These are phyloP conservation scores for Drosophila pandora DNA, from an alignment of 1,140 invertebrate genomes.

Conservation along the genomic window DNA sequence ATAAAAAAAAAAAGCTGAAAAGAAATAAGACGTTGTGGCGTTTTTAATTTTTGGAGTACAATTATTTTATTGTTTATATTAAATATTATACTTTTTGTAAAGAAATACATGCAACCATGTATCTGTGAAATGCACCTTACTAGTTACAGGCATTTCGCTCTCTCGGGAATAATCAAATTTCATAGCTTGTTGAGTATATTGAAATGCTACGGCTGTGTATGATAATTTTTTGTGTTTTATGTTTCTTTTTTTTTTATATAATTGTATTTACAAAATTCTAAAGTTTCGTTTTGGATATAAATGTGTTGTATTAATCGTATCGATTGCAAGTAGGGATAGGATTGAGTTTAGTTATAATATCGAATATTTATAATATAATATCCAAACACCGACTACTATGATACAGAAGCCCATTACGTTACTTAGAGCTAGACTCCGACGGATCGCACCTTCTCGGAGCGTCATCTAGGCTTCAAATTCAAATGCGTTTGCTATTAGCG, in stretches of 20 bases:
- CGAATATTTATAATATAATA: conserved; percentile 48
- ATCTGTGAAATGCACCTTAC: conserved; percentile 13
- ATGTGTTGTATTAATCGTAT: conserved; percentile 35
- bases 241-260: background rate
- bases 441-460: background rate
- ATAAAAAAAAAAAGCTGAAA: background rate
- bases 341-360: conserved; percentile 41
- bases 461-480: conserved; percentile 25
- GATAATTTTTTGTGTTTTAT: conserved; percentile 3
- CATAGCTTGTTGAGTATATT: conserved; percentile 38
- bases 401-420: conserved; percentile 29
- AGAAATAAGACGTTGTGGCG: background rate
- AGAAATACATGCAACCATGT: conserved; percentile 30
- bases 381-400: conserved; percentile 48
- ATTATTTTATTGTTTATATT: conserved; percentile 44
- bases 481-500: conserved; percentile 46
- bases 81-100: conserved; percentile 30
- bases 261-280: conserved; percentile 47
- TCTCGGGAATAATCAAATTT: conserved; percentile 38
- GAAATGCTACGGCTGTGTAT: conserved; percentile 27
- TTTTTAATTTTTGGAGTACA: conserved; percentile 33
- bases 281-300: conserved; percentile 30
- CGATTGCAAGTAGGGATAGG: conserved; percentile 36
- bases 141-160: conserved; percentile 31
- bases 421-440: conserved; percentile 17